A percentile compares a stretch with the other conserved stretches of the same genome.
phyloP scores from a whole-genome alignment of 2,888 invertebrate genomes.

The Leucophora obtusa region DNA sequence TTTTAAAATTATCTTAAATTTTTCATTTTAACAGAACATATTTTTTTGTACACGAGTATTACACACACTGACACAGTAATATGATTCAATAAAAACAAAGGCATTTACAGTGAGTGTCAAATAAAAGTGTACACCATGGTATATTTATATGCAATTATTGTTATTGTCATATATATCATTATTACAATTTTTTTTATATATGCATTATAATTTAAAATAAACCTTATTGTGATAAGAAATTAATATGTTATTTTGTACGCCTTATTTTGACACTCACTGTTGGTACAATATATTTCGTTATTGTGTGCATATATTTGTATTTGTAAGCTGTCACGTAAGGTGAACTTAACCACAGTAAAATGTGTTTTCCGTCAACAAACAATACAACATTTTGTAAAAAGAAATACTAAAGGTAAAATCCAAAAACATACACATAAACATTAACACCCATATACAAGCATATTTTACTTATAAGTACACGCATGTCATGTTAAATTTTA shows the following conservation, averaged over 20 bases:
- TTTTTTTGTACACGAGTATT: no score
- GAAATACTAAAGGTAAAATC: neutral
- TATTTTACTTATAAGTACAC: neutral
- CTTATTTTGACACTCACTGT: no score
- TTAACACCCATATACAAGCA: neutral
- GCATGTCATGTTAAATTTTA: neutral
- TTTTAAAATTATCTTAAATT: no score
- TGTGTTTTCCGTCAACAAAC: constrained; percentile 44
- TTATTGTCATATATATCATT: no score
- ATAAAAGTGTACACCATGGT: no score
- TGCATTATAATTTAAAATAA: no score
- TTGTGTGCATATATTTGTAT: neutral
- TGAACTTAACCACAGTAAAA: constrained; percentile 49
- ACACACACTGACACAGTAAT: no score
- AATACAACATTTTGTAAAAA: constrained; percentile 18
- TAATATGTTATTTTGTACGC: no score
- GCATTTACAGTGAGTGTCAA: neutral
- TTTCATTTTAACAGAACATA: no score
- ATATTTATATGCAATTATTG: no score
- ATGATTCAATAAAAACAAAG: neutral
- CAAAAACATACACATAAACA: neutral
- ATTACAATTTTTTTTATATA: no score
- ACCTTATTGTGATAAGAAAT: no score
- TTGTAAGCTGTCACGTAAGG: constrained; percentile 50
- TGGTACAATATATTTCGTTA: neutral